Base-by-base conservation (phyloP, 64 coral and sea anemone genomes). In the Acropora tenuis region DNA sequence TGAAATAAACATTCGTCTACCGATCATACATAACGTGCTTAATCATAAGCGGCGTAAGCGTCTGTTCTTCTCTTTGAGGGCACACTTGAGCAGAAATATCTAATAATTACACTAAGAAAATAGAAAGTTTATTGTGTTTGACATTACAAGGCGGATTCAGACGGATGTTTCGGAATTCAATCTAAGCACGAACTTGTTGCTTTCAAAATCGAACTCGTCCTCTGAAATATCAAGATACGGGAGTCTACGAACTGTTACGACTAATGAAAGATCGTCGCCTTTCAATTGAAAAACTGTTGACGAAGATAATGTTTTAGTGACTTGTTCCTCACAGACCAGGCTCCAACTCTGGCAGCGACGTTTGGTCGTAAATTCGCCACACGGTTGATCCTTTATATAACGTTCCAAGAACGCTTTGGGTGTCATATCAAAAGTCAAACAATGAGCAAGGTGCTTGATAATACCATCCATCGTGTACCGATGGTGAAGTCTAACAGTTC, bases 101-200 rank as follows among this genome's bases (percentile, higher is more conserved):
- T 45, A 69, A 48, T 49, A 71, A 85, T 85, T 69, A 69, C 43
- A 48, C 18, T 71, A 85, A 13, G 72, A 85, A 71, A 71, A 71
- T 49, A 71, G 65, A 5, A 40, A 49, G 43, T 20, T 48, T 65
- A 50, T 12, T 84, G 63, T 84, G 48, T 61, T 30, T 78, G 48
- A 84, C 13, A 47, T 46, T 52, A 41, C 12, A 44, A 30, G 20
- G 18, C 4, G 2, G 17, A 40, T 68, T 95, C 57, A 98, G 8
- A 99, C 97, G 47, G 97, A 99, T 43, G 97, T 99, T 80, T 99
- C 97, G 11, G 97, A 99, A 58, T 99, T 99, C 46, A 99, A 16
- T 43, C 93, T 88, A 18, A 99, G 80, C 0, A 99, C 97, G 69
- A 99, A 99, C 89, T 99, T 95, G 58, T 99, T 99, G 89, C 87